Base-by-base conservation (phyloP, 2,797 vertebrate genomes). In the Arnoldichthys spilopterus region DNA sequence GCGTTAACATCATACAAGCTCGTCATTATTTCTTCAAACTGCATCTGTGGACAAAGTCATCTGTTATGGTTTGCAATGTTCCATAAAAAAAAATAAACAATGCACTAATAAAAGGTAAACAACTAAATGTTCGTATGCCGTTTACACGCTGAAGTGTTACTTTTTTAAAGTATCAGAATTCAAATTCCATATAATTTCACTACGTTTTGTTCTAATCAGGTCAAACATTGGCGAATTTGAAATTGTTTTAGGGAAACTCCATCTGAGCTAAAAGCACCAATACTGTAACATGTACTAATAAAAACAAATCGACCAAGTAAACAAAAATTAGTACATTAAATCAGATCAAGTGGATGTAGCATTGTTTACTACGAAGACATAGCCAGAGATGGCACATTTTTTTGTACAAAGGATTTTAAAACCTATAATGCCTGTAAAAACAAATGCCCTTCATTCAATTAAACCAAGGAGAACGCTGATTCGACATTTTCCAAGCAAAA, bases 401-500 rank as follows among this genome's bases (percentile, higher is more conserved):
- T 61, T 64, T 24, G 54, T 26, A 16, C 49, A 43, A 56, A 47
- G 22, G 12, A 32, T 51, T 54, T 68, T 40, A 56, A 54, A 56
- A 72, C 61, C 32, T 20, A 13, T 64, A 76, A 69, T 72, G 73
- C 34, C 20, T 71, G 62, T n/a, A 70, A 66, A 43, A 40, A 9
- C 34, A 76, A n/a, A 81, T 76, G 67, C 67, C 59, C 58, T 72
- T 64, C 12, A n/a, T 80, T 71, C 67, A 64, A 47, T 16, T 71
- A 43, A 80, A 64, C 24, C 20, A 34, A 30, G 20, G 51, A 12
- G 3, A 40, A 2, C 9, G 20, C 4, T 22, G 37, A 28, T 43
- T 22, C 43, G 28, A 71, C 18, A 56, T 13, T 22, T 71, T 56
- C 30, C 26, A 49, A 24, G 16, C 64, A 67, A 37, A 67, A 24